Conservation (phyloP, 2,797 vertebrate genomes). For the Cercopithecus mitis region DNA sequence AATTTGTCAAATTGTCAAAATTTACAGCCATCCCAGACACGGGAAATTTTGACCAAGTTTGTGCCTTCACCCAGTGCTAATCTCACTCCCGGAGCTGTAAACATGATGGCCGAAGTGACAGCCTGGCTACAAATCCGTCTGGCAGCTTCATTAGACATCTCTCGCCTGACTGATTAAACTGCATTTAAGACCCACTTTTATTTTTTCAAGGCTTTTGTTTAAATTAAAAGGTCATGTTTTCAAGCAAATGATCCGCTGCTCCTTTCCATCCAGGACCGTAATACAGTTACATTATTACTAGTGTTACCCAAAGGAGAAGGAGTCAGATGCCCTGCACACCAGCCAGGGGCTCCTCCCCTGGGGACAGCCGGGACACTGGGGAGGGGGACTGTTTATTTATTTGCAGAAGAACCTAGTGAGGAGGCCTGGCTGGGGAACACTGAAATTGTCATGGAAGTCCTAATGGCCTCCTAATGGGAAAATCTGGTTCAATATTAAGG, state of each 20-base stretch:
- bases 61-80: conserved; percentile 77
- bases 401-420: neutral
- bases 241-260: conserved; percentile 76
- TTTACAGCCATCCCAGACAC: conserved; percentile 58
- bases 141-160: conserved; percentile 85
- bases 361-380: neutral
- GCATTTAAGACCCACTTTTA: conserved; percentile 82
- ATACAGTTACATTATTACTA: conserved; percentile 78
- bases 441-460: neutral
- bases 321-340: conserved; percentile 61
- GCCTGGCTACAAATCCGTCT: conserved; percentile 83
- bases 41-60: conserved; percentile 62
- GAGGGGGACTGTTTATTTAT: neutral
- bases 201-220: conserved; percentile 84
- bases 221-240: conserved; percentile 85
- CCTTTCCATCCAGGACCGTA: conserved; percentile 68
- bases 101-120: conserved; percentile 81
- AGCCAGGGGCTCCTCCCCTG: conserved; percentile 63
- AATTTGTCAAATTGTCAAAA: conserved; percentile 80
- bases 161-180: conserved; percentile 84
- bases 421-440: neutral
- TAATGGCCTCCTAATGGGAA: neutral
- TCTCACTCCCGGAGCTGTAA: conserved; percentile 82
- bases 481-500: neutral
- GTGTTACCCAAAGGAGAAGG: conserved; percentile 57